Conservation (phyloP, 2,797 vertebrate species). For the Columba guinea region DNA sequence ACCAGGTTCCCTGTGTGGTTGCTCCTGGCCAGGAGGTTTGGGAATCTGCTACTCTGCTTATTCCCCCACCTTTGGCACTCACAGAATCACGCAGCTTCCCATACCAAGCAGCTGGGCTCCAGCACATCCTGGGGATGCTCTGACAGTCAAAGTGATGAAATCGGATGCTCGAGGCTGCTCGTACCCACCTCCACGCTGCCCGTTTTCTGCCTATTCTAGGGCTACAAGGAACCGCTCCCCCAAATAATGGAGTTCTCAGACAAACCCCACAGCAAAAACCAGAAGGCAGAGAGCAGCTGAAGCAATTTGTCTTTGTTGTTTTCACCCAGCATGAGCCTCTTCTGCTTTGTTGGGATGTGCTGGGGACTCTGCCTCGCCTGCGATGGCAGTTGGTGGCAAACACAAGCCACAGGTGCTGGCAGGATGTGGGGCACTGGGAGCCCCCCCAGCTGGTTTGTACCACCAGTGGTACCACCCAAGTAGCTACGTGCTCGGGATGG, state of each 20-base stretch:
- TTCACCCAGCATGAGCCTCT: neutral
- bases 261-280: neutral
- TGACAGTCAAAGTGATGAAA: neutral
- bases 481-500: neutral
- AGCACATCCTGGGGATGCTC: neutral
- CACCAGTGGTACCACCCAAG: neutral
- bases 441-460: neutral
- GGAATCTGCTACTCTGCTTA: neutral
- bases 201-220: neutral
- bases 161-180: neutral
- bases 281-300: neutral
- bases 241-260: neutral
- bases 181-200: neutral
- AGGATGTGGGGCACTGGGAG: conserved; percentile 41
- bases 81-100: neutral
- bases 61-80: neutral
- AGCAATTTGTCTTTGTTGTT: neutral
- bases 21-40: neutral
- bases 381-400: neutral
- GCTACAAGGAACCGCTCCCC: neutral
- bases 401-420: conserved; percentile 5
- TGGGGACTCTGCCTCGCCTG: neutral
- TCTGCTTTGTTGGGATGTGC: neutral
- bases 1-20: neutral
- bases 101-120: neutral